These are phyloP conservation scores for Heliconius sara DNA, from an alignment of 2,888 invertebrate species.

Conservation along the genomic window DNA sequence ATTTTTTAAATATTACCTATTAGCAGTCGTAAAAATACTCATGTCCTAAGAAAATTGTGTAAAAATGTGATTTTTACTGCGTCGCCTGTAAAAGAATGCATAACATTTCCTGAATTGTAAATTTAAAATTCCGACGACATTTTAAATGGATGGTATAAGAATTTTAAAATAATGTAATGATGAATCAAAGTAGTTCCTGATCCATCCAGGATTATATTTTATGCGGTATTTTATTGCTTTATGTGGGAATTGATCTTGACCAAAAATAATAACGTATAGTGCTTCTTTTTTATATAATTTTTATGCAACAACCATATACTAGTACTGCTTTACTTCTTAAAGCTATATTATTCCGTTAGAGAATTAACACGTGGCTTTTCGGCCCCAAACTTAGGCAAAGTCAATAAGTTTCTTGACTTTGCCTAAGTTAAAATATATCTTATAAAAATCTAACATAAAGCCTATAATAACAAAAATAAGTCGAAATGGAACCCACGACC, in stretches of 20 bases:
- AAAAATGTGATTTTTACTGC: not conserved
- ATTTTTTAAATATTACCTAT: not conserved
- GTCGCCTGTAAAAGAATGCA: slow-evolving; percentile 3
- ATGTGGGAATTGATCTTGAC: too few species aligned
- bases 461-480: not conserved
- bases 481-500: not conserved
- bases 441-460: not conserved
- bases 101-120: slow-evolving; percentile 13
- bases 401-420: too few species aligned
- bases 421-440: too few species aligned
- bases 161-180: not conserved
- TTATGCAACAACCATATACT: not conserved
- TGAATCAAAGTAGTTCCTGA: not conserved
- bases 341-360: too few species aligned
- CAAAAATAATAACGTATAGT: too few species aligned
- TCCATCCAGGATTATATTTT: too few species aligned
- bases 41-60: not conserved
- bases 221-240: too few species aligned
- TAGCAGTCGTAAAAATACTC: not conserved
- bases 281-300: not conserved
- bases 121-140: not conserved
- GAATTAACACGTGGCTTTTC: too few species aligned
- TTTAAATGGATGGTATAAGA: not conserved
- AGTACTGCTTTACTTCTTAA: too few species aligned
- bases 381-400: too few species aligned